phyloP scores from a whole-genome alignment of 2,888 invertebrate species.

The Pyrgus malvae region DNA sequence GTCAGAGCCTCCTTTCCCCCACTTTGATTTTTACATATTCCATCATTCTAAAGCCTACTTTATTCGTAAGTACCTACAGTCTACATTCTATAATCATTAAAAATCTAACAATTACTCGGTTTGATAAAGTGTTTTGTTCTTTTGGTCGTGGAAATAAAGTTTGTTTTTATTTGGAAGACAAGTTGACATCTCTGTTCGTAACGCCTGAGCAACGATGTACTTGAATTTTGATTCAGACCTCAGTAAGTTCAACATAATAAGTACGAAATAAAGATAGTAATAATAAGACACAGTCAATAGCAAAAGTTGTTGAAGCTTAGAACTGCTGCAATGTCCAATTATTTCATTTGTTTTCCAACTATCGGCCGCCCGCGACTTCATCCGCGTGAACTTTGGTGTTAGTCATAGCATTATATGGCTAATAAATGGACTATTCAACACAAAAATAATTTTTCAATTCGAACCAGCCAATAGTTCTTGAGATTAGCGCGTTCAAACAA shows the following conservation, averaged over 20 bases:
- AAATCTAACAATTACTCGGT: not conserved
- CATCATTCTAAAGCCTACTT: constrained; percentile 2
- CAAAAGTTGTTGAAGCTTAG: not conserved
- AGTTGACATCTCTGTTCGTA: constrained; percentile 11
- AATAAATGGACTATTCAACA: no score
- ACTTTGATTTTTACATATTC: constrained; percentile 31
- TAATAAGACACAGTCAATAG: not conserved
- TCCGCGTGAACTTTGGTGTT: no score
- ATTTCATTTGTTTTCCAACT: no score
- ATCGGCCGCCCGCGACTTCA: no score
- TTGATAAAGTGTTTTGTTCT: not conserved
- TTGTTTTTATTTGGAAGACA: not conserved
- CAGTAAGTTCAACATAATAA: no score
- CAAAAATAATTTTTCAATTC: no score
- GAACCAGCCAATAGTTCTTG: no score
- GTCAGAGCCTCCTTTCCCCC: constrained; percentile 56
- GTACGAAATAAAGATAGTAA: no score
- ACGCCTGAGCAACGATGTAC: constrained; percentile 7
- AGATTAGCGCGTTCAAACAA: no score
- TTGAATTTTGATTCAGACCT: constrained; percentile 17
- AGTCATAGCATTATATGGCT: no score
- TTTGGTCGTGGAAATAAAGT: not conserved
- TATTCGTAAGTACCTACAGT: not conserved
- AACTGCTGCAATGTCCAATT: no score
- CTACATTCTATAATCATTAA: not conserved